These are phyloP conservation scores for Caenorhabditis afra DNA, from an alignment of 2,888 invertebrate species.

Conservation along the genomic window DNA sequence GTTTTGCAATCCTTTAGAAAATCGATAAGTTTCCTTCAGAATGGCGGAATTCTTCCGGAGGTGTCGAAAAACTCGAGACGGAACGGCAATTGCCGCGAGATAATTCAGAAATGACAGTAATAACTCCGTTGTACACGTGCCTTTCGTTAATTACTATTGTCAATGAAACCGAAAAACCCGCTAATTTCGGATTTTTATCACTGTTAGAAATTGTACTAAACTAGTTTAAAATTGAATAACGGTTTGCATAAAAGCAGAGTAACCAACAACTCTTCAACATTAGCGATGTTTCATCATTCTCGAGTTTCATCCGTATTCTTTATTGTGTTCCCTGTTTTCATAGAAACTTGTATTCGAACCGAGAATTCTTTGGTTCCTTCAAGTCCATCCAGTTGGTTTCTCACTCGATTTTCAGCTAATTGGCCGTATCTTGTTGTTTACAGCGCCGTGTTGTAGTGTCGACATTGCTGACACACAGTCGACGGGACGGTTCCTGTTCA, in stretches of 20 bases:
- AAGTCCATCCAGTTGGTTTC: too few species aligned
- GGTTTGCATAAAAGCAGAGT: too few species aligned
- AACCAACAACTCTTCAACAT: too few species aligned
- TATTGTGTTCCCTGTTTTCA: too few species aligned
- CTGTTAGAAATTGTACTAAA: background rate
- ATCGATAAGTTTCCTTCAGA: slow-evolving; percentile 39
- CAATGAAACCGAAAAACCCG: background rate
- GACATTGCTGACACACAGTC: slow-evolving; percentile 11
- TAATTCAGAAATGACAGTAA: slow-evolving; percentile 24
- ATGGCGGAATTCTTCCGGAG: slow-evolving; percentile 70
- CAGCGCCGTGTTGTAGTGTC: slow-evolving; percentile 2
- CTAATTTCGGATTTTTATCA: background rate
- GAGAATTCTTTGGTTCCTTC: too few species aligned
- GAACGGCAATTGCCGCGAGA: slow-evolving; percentile 65
- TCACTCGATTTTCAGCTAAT: too few species aligned
- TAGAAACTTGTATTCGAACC: too few species aligned
- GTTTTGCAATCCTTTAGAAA: slow-evolving; percentile 46
- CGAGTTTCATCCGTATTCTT: too few species aligned
- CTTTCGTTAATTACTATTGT: background rate
- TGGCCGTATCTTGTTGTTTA: background rate
- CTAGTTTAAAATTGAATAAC: background rate
- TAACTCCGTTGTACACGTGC: background rate
- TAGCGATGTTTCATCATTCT: too few species aligned
- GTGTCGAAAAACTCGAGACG: slow-evolving; percentile 66
- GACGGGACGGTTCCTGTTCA: slow-evolving; percentile 14